Base-by-base conservation (phyloP, 1,140 invertebrate species). In the Coelopa frigida region DNA sequence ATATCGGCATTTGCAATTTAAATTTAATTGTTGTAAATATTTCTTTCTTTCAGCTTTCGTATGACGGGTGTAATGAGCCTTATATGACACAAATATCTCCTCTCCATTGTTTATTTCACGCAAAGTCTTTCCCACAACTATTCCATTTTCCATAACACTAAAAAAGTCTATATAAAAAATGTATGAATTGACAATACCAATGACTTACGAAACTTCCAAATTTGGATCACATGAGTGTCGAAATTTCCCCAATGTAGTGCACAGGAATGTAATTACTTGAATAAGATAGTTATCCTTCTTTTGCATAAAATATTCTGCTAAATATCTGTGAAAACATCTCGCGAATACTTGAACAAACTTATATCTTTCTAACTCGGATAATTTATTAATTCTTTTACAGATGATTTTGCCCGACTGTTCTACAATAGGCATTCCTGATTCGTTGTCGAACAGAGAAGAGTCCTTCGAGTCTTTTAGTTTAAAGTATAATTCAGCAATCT, bases 141-240 rank as follows among this genome's bases (percentile, higher is more conserved):
- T 10, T 8, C 44, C 44, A 32, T 46, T 46, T 39, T 46, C 37
- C 17, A 46, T 23, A 4, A 32, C 12, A n/a, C 44, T 46, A 27
- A 11, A 45, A 45, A 36, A 37, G 18, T 7, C n/a, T n/a, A n/a
- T n/a, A n/a, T n/a, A n/a, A n/a, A n/a, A n/a, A n/a, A n/a, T n/a
- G n/a, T n/a, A n/a, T 12, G 5, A 3, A 41, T 4, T 41, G n/a
- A 29, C 15, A 43, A 8, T 43, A 15, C 21, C n/a, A 2, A 23
- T 31, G 4, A 38, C 44, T 22, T 46, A 46, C 37, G 40, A 22
- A 21, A 46, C 23, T 31, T 46, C 24, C 11, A 46, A 36, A 40
- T 46, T 46, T 15, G 44, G 44, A 14, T 8, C 11, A 29, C 44
- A 46, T 12, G 44, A 46, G 40, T 46, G 36, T 14, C 24, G 20